phyloP scores from a whole-genome alignment of 23 tunicate species.

The Halocynthia roretzi region DNA sequence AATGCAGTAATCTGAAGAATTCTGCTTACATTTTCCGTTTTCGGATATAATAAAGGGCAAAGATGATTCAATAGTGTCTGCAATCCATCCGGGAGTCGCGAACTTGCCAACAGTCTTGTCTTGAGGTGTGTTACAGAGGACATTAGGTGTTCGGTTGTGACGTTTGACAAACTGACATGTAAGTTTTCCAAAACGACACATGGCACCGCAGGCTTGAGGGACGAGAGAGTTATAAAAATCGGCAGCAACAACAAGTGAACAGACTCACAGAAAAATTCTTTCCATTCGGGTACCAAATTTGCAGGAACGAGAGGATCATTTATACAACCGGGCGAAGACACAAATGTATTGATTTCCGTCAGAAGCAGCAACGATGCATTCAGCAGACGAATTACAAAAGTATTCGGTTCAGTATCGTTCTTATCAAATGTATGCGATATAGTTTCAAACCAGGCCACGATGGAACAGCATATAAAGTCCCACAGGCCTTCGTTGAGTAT shows the following conservation, averaged over 20 bases:
- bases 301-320: conserved; percentile 75
- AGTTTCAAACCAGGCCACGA: conserved; percentile 77
- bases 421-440: too few species aligned
- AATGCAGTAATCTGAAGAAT: conserved; percentile 21
- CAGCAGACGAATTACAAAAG: conserved; percentile 16
- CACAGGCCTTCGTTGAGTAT: conserved; percentile 24
- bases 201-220: neutral
- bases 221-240: conserved; percentile 19
- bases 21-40: conserved; percentile 2
- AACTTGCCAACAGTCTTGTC: conserved; percentile 33
- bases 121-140: conserved; percentile 23
- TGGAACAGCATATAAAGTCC: conserved; percentile 63
- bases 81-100: conserved; percentile 30
- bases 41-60: conserved; percentile 1
- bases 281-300: conserved; percentile 66
- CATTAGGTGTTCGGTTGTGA: conserved; percentile 18
- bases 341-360: conserved; percentile 23
- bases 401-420: neutral
- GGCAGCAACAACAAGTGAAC: conserved; percentile 36
- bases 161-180: neutral
- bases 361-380: conserved; percentile 21
- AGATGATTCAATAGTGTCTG: conserved; percentile 69
- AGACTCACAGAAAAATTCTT: conserved; percentile 67
- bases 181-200: neutral
- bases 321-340: conserved; percentile 43